These are phyloP conservation scores for Drosophila ananassae DNA, from an alignment of 1,140 invertebrate genomes.

Conservation along the genomic window DNA sequence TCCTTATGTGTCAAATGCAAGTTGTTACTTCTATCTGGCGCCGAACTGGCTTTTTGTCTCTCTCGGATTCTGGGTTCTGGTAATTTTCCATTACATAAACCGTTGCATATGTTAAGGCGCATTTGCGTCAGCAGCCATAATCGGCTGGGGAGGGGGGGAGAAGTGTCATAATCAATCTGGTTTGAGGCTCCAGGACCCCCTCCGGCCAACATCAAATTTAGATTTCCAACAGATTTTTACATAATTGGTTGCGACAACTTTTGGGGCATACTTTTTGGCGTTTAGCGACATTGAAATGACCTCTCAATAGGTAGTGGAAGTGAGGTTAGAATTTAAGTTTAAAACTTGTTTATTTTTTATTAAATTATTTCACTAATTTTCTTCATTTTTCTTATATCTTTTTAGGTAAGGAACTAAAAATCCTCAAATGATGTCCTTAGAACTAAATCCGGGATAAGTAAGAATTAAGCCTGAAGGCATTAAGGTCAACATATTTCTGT, in stretches of 20 bases:
- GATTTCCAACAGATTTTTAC: slow-evolving; percentile 47
- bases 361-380: slow-evolving; percentile 15
- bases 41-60: slow-evolving; percentile 37
- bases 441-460: slow-evolving; percentile 17
- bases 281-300: slow-evolving; percentile 22
- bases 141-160: not conserved
- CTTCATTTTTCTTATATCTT: slow-evolving; percentile 10
- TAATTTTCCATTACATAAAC: slow-evolving; percentile 73
- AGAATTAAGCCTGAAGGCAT: slow-evolving; percentile 19
- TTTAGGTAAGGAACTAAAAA: slow-evolving; percentile 20
- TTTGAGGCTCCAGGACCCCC: no score
- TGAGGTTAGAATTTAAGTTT: no score
- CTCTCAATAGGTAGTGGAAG: slow-evolving; percentile 1
- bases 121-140: slow-evolving; percentile 54
- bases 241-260: slow-evolving; percentile 45
- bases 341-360: not conserved
- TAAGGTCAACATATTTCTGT: not conserved
- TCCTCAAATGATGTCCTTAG: not conserved
- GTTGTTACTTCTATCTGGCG: slow-evolving; percentile 50
- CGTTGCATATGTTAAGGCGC: slow-evolving; percentile 48
- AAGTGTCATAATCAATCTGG: slow-evolving; percentile 44
- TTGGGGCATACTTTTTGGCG: slow-evolving; percentile 4
- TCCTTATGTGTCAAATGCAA: slow-evolving; percentile 74
- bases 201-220: slow-evolving; percentile 10
- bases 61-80: slow-evolving; percentile 12